phyloP scores from a whole-genome alignment of 2,888 invertebrate genomes.

The Leucoma salicis region DNA sequence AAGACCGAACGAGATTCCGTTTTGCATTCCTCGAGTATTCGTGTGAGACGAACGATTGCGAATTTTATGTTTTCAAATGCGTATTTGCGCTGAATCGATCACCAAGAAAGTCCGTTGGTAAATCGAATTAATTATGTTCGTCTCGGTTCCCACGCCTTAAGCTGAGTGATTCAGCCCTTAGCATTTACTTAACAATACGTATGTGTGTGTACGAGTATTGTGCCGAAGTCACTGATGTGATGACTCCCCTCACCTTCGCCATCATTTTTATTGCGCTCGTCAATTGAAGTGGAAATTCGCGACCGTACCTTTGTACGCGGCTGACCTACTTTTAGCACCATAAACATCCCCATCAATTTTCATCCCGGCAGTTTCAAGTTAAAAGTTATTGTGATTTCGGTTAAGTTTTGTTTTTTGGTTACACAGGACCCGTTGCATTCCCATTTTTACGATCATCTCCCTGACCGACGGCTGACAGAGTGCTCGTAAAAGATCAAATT shows the following conservation, averaged over 20 bases:
- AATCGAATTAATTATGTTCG: conserved; percentile 29
- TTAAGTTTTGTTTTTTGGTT: conserved; percentile 67
- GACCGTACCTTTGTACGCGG: conserved; percentile 39
- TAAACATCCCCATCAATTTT: conserved; percentile 70
- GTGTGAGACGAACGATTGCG: conserved; percentile 56
- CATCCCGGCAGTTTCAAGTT: conserved; percentile 55
- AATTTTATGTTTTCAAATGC: conserved; percentile 57
- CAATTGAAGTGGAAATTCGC: conserved; percentile 37
- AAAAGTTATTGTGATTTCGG: conserved; percentile 47
- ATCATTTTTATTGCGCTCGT: conserved; percentile 33
- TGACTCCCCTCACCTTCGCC: conserved; percentile 34
- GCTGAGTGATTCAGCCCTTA: conserved; percentile 9
- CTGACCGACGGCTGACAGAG: conserved; percentile 71
- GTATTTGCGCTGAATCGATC: conserved; percentile 57
- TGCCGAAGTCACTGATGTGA: conserved; percentile 11
- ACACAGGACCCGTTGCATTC: conserved; percentile 71
- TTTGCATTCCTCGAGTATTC: conserved; percentile 73
- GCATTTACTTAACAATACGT: conserved; percentile 9
- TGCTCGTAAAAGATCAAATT: conserved; percentile 76
- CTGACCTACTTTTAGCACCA: conserved; percentile 69
- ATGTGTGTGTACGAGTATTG: conserved; percentile 5
- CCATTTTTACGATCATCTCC: conserved; percentile 68
- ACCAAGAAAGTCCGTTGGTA: conserved; percentile 39
- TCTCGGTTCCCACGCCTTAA: conserved; percentile 39
- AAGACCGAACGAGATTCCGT: conserved; percentile 73